Base-by-base conservation (phyloP, 2,113 vertebrate species). In the Ageneiosus marmoratus region DNA sequence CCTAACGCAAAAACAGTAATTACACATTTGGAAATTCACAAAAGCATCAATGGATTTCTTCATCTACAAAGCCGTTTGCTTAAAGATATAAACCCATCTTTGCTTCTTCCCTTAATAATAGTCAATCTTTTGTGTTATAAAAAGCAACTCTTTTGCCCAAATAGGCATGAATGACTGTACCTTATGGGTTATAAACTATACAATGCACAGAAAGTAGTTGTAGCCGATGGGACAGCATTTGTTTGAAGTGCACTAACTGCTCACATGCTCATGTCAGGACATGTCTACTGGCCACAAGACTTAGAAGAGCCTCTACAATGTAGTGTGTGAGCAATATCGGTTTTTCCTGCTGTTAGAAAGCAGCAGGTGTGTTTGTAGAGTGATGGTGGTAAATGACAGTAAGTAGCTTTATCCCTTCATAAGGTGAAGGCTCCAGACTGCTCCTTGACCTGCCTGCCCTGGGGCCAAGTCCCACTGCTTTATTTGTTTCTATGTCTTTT, bases 321-420 rank as follows among this genome's bases (percentile, higher is more conserved):
- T 55, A 79, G 48, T 60, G 53, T 62, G 76, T 75, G 70, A 76
- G 86, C 29, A 44, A 44, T 60, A 79, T 53, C 55, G 44, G 48
- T 24, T 84, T 77, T 79, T 56, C 37, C 51, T 73, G 46, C 76
- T 79, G 83, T 70, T 87, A 77, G 83, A 76, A 81, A 85, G 80
- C 62, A 77, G 86, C 86, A 87, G 86, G 86, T 85, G 80, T 87
- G 83, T 78, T 84, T 81, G 60, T 77, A 72, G 65, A 69, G 83
- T 29, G 46, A 70, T 48, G 44, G 75, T 83, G 80, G 69, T 87
- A 85, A 83, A 83, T 69, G 80, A 85, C 86, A 87, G 63, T 82
- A 79, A 84, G 80, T 85, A 80, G 80, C 29, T 82, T 60, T 72
- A 77, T 80, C 72, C 72, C 83, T 79, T 83, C 77, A 77, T 79